Evolutionary conservation across 2,113 vertebrate species (phyloP), one percentile per base, ranked within the genome.

Genomic region (Nematolebias whitei): DNA sequence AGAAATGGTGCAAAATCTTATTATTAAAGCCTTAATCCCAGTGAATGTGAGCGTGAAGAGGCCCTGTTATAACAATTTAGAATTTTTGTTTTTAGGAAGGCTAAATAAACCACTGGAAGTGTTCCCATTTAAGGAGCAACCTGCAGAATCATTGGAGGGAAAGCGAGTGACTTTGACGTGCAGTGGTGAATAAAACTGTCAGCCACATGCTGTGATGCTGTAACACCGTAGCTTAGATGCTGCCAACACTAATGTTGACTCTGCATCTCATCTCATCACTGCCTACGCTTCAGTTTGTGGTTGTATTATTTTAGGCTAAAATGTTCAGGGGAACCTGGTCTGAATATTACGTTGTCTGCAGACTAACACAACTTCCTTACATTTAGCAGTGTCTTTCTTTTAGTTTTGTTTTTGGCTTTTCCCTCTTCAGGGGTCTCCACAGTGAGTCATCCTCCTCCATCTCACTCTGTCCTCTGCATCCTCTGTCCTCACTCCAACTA

Each of bases 11-110:
- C 45, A 12, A 22, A 63, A 18, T 14, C 39, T 66, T 12, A 62
- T n/a, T n/a, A n/a, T n/a, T n/a, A n/a, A n/a, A n/a, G n/a, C 26
- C 38, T 45, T 54, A 29, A 57, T 61, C 47, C 35, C 50, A 54
- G 23, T 41, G 15, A 48, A 53, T 56, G 23, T 64, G 74, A 68
- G 58, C 52, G 75, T 71, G 75, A n/a, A n/a, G n/a, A n/a, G n/a
- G n/a, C n/a, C n/a, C n/a, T n/a, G n/a, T n/a, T n/a, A n/a, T n/a
- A n/a, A n/a, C n/a, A n/a, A n/a, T n/a, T n/a, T n/a, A n/a, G n/a
- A n/a, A n/a, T n/a, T 69, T 13, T 23, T 49, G 23, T 23, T 49
- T 12, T 23, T 9, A 49, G 11, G 6, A 7, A 23, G 12, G 19
- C 22, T 6, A 26, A 16, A 15, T 26, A 3, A 2, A n/a, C n/a